Conservation (phyloP, 1,140 invertebrate species). For the Drosophila tropicalis region DNA sequence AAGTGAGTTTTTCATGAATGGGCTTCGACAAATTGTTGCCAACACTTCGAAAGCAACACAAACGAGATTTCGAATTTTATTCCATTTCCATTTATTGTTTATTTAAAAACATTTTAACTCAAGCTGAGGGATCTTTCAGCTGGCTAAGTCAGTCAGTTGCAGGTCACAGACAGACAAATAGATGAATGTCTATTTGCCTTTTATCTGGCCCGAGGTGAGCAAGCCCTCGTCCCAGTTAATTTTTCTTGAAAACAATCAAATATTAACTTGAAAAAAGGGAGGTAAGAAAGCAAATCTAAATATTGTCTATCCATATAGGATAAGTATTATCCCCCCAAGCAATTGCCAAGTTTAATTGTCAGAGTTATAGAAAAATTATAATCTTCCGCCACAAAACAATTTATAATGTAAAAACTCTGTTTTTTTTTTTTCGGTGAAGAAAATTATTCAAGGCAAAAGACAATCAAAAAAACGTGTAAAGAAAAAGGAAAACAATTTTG, state of each 20-base stretch:
- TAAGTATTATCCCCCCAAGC: conserved; percentile 5
- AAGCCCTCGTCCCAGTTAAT: conserved; percentile 32
- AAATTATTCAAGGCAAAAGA: neutral
- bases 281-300: neutral
- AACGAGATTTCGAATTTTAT: conserved; percentile 16
- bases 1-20: conserved; percentile 64
- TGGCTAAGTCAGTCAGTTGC: conserved; percentile 42
- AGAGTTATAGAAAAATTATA: conserved; percentile 22
- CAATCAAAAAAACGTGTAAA: conserved; percentile 12
- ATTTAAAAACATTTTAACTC: conserved; percentile 55
- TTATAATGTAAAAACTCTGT: conserved; percentile 16
- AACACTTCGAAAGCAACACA: conserved; percentile 15
- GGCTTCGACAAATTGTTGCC: conserved; percentile 33
- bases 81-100: conserved; percentile 47
- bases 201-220: conserved; percentile 29
- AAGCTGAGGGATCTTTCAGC: conserved; percentile 51
- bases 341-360: conserved; percentile 52
- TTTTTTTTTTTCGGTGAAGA: conserved; percentile 4
- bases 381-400: conserved; percentile 13
- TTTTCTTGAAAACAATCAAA: conserved; percentile 32
- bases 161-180: conserved; percentile 9
- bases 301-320: conserved; percentile 3
- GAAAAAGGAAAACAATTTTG: conserved; percentile 23
- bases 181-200: conserved; percentile 28
- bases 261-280: conserved; percentile 1